Evolutionary conservation across 1,140 invertebrate genomes (phyloP), one percentile per base, ranked within the genome.

Genomic region (Cydia pomonella): DNA sequence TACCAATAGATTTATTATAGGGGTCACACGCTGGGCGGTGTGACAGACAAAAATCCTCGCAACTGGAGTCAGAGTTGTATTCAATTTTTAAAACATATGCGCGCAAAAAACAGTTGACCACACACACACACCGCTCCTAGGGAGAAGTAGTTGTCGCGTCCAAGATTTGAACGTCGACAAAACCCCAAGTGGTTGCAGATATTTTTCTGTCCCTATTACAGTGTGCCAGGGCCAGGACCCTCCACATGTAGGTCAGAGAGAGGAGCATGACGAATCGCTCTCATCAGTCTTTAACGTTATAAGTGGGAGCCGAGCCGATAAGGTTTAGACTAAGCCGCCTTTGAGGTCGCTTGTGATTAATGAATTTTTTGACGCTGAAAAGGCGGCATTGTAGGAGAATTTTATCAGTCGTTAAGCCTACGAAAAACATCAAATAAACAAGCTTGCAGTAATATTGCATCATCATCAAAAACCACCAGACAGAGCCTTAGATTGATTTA

Each of bases 181-280:
- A 23, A 59, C 23, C 18, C 12, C 18, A 59, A 59, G n/a, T 23
- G 21, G 0, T 1, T 59, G 21, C 16, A 23, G 21, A 59, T 59
- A 59, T 7, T 10, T 59, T 59, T 18, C 53, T 59, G 53, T 59
- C 18, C 9, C 12, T 23, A 1, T 59, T 29, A 69, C 7, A 38
- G 13, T 29, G 12, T 29, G n/a, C 25, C 64, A 27, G 18, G 23
- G 13, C 16, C 50, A 23, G 53, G 53, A 59, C 53, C 53, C 53
- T 59, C 74, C 78, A 33, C 78, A 86, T 79, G 79, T 83, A 80
- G 83, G 82, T 84, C 82, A 86, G 76, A 80, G 82, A 76, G 75
- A 76, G 80, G 76, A 84, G 79, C 86, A 86, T 87, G 86, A 88
- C 81, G 82, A 87, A 88, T 87, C 81, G 82, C 81, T 77, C 75